A percentile compares a stretch with the other conserved stretches of the same genome.
phyloP scores from a whole-genome alignment of 2,888 invertebrate species.

The Seira musarum region DNA sequence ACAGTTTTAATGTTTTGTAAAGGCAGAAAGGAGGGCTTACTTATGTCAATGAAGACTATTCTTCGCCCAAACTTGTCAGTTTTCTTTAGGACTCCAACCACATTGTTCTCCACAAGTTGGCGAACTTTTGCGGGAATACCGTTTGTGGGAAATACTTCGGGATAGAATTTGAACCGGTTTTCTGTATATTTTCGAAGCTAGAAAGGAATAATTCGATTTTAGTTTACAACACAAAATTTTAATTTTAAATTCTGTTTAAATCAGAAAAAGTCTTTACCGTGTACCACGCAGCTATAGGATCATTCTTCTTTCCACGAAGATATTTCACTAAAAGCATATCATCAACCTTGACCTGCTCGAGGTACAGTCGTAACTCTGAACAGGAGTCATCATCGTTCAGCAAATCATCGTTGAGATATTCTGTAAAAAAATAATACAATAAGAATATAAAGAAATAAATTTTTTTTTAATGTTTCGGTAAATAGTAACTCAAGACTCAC shows the following conservation, averaged over 20 bases:
- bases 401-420: slow-evolving; percentile 9
- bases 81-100: slow-evolving; percentile 19
- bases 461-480: too few relatives aligned
- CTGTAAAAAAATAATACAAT: too few relatives aligned
- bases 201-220: not conserved
- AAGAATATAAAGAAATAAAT: too few relatives aligned
- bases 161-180: slow-evolving; percentile 28
- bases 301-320: slow-evolving; percentile 17
- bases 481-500: too few relatives aligned
- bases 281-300: slow-evolving; percentile 24
- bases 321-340: slow-evolving; percentile 21
- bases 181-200: slow-evolving; percentile 35
- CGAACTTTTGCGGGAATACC: slow-evolving; percentile 5
- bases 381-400: slow-evolving; percentile 1
- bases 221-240: too few relatives aligned
- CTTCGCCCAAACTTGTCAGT: slow-evolving; percentile 28
- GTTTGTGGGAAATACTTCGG: slow-evolving; percentile 24
- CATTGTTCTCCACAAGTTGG: slow-evolving; percentile 2
- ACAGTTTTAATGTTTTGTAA: too few relatives aligned
- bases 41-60: slow-evolving; percentile 28
- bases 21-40: too few relatives aligned
- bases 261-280: slow-evolving; percentile 20
- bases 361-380: not conserved
- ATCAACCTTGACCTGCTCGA: slow-evolving; percentile 16
- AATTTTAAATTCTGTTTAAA: not conserved